Evolutionary conservation across 2,888 invertebrate species (phyloP), one percentile per base, ranked within the genome.

Genomic region (Elysia crispata): DNA sequence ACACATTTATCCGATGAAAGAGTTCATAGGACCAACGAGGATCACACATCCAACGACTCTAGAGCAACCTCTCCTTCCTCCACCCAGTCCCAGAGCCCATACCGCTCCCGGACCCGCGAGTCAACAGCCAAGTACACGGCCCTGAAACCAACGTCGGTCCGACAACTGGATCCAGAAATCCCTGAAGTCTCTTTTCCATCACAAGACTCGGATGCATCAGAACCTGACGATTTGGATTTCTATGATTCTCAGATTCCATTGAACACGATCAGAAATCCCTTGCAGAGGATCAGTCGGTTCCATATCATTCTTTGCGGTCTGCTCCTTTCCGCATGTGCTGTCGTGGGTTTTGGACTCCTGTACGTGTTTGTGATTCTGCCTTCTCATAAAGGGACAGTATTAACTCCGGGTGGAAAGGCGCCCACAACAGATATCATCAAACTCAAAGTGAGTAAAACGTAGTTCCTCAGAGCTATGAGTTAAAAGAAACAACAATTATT

Each of bases 301-400:
- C 54, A 66, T 28, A 33, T 79, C 11, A 30, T 66, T n/a, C 64
- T 79, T 6, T 79, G 79, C 57, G 33, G 66, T 33, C 23, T 79
- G 30, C 60, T 79, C 13, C 41, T 50, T 18, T 23, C 60, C 18
- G 25, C 67, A 18, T 74, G 33, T 57, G 69, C 62, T 1, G 15
- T 79, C 1, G 25, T 79, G 1, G 79, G 33, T 1, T 74, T 79
- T 25, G 28, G 54, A 15, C 23, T 67, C 3, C 31, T 79, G 1
- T 79, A 75, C 20, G 75, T 79, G 25, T 79, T 79, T 49, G 67
- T 75, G 13, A 75, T 79, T 15, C 67, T 79, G 31, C 79, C 79
- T 0, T n/a, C 74, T 0, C 20, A 54, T 13, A 54, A 57, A 6
- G 74, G 66, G 20, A 30, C 33, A 8, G 50, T 73, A 15, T 23